Base-by-base conservation (phyloP, 2,888 invertebrate genomes). In the Mactromeris polynyma region DNA sequence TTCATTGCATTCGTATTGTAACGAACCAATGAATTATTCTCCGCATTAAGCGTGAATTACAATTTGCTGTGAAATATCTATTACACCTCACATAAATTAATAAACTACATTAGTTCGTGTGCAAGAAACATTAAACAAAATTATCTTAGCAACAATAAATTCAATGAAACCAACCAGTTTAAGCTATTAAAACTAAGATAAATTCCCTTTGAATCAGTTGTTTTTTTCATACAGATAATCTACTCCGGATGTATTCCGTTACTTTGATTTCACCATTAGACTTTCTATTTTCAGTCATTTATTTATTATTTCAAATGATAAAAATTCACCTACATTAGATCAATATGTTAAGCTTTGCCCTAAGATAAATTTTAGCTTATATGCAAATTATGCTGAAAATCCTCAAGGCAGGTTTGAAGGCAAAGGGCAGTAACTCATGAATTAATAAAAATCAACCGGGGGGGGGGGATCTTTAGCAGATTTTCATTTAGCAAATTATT, bases 111-210 rank as follows among this genome's bases (percentile, higher is more conserved):
- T 64, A 64, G 58, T 64, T 64, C 26, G 58, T 64, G 58, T 64
- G 58, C 58, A 64, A 64, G 58, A 64, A 64, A 64, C 58, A 64
- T n/a, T 64, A 26, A 64, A 64, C 58, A 64, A 64, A 64, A 64
- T 64, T 64, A 64, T 64, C 58, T 26, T n/a, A 26, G 26, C 26
- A 73, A 73, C 36, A 73, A 33, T 73, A 73, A 73, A 73, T 73
- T 73, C 11, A 36, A 11, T 36, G 36, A 36, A 36, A 33, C 17
- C 36, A 33, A 73, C n/a, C 73, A 73, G 73, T 73, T 73, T 17
- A 73, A 14, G 36, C 73, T 36, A 33, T 73, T 73, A 73, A 73
- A 73, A 36, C 73, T 7, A 36, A 33, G 2, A 17, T 33, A 73
- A 33, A 26, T 64, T 26, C 36, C 36, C 73, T 73, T 73, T 73